phyloP scores from a whole-genome alignment of 2,113 vertebrate genomes.

The Trichechus manatus region DNA sequence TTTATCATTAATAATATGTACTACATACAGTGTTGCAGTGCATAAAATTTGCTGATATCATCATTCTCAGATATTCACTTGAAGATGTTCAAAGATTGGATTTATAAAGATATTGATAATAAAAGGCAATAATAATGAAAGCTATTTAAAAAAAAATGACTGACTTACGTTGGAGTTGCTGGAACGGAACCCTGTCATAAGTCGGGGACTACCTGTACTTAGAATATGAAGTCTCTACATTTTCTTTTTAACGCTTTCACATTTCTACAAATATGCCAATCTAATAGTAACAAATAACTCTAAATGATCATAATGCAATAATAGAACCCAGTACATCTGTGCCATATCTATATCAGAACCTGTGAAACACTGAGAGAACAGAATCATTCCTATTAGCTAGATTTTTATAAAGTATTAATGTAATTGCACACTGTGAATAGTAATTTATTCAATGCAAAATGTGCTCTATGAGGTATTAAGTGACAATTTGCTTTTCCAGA shows the following conservation, averaged over 20 bases:
- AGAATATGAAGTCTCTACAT: background rate
- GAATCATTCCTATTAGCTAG: background rate
- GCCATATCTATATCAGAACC: background rate
- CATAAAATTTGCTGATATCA: background rate
- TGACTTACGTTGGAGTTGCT: background rate
- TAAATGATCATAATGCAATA: background rate
- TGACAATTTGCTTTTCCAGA: slow-evolving; percentile 44
- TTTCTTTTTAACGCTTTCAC: background rate
- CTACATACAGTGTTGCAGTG: background rate
- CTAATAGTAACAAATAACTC: background rate
- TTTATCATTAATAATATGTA: background rate
- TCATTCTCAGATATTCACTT: background rate
- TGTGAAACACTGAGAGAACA: background rate
- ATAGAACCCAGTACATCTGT: background rate
- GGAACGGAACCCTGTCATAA: background rate
- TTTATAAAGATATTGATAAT: background rate
- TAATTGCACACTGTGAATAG: background rate
- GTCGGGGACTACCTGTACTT: background rate
- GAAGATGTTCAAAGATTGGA: background rate
- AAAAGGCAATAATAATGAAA: background rate
- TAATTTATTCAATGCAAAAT: background rate
- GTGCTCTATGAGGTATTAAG: background rate
- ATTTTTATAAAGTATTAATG: background rate
- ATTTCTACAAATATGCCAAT: background rate
- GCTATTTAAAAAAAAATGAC: background rate